Evolutionary conservation across 2,113 vertebrate genomes (phyloP), one percentile per base, ranked within the genome.

Genomic region (Brevimyrus niger): DNA sequence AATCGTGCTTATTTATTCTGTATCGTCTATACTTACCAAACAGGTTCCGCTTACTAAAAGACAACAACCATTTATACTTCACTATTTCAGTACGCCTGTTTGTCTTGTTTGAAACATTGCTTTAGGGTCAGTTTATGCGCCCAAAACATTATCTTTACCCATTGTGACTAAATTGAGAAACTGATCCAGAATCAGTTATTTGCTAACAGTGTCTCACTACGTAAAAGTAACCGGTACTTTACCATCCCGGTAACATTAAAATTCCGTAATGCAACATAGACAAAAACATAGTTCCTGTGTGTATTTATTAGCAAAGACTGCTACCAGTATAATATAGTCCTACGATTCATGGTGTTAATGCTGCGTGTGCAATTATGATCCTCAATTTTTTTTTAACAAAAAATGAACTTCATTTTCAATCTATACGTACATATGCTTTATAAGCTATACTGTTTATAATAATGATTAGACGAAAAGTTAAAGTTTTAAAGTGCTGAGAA

Each of bases 1-100:
- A 80, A 80, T 38, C 31, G 73, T 38, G 35, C 73, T 80, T 80
- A 80, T 80, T 80, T 42, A 3, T 42, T 80, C 10, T 31, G 4
- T 84, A 10, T 50, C 48, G 48, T 55, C 50, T 19, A 17, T 51
- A 55, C 27, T 7, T 53, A 31, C 48, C 86, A 53, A 87, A 87
- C 51, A 53, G 17, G 31, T 38, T 53, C 6, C 86, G 51, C 50
- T 87, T 38, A 55, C 86, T 35, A 35, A 21, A 53, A 87, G 50
- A 51, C 48, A 87, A 85, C 42, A 85, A 85, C 46, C 85, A 87
- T 53, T 53, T n/a, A 55, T 21, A 87, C 86, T 87, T 55, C 48
- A 87, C n/a, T 53, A 53, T 53, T 51, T 35, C 47, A 27, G 48
- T 51, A 17, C 27, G 50, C 31, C 50, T 58, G 48, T 27, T 50